Evolutionary conservation across 2,113 vertebrate genomes (phyloP), one percentile per base, ranked within the genome.

Genomic region (Lepus europaeus): DNA sequence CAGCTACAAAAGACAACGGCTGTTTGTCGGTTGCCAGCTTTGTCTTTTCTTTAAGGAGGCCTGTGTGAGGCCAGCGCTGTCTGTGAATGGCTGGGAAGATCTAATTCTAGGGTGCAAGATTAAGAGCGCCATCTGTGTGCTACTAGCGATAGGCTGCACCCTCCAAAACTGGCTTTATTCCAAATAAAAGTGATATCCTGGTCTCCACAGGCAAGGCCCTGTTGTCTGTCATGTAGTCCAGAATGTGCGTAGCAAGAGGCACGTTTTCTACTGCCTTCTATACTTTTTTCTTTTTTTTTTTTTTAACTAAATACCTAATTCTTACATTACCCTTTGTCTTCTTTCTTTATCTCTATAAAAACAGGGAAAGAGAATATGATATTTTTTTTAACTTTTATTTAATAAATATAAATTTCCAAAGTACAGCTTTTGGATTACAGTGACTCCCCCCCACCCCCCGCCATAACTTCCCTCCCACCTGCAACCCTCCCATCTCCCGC

Each of bases 311-410:
- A 14, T n/a, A 5, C 0, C 23, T 31, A 73, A 33, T 72, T 45
- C 6, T 63, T 92, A 22, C 27, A 31, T 61, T 70, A 80, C 9
- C 27, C 81, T 89, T 90, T 39, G 53, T 73, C 27, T 93, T 22
- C 33, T 72, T 61, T 45, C n/a, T 63, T 64, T 69, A 63, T 74
- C 31, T 81, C 19, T 90, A 49, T 36, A 78, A 89, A 93, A 90
- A 69, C 61, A 87, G 49, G 63, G 49, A 23, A 70, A 90, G 68
- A 1, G 36, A 31, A 69, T 5, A 27, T 0, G 53, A 91, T 63
- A 0, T 0, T 0, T 33, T 70, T 53, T 77, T 86, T 45, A 45
- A 45, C 45, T 45, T 45, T 45, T 45, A 45, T 45, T 45, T 45
- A 45, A 45, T 45, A 45, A 45, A 45, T 45, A 45, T 45, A 45